Evolutionary conservation across 1,140 invertebrate genomes (phyloP).

Genomic region (Lasioglossum baleicum): DNA sequence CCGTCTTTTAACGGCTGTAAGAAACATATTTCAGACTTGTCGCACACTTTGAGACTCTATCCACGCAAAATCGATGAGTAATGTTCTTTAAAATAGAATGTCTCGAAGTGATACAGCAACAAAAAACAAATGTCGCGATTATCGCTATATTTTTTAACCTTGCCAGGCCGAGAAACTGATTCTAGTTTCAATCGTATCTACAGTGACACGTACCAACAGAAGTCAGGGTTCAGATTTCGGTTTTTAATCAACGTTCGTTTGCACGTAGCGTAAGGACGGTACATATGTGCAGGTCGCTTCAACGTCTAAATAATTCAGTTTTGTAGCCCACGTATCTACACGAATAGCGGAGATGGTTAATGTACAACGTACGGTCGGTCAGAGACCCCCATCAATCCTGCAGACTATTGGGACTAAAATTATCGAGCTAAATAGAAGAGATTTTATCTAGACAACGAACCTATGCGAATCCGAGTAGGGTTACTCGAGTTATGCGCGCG

Average conservation of each 20-base stretch:
- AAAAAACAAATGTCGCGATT: too few species aligned
- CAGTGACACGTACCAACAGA: too few species aligned
- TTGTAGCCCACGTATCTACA: constrained; percentile 19
- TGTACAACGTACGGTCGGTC: constrained; percentile 24
- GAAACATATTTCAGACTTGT: too few species aligned
- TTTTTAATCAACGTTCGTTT: background rate
- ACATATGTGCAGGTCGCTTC: constrained; percentile 9
- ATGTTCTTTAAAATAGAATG: too few species aligned
- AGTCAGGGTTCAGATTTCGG: background rate
- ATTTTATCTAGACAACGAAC: constrained; percentile 13
- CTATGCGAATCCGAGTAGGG: background rate
- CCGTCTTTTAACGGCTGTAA: too few species aligned
- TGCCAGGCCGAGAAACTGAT: too few species aligned
- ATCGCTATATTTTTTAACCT: too few species aligned
- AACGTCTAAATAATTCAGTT: constrained; percentile 38
- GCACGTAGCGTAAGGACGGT: background rate
- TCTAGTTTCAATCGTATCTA: too few species aligned
- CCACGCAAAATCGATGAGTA: too few species aligned
- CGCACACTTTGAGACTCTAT: too few species aligned
- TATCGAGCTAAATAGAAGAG: constrained; percentile 6
- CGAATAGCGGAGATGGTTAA: constrained; percentile 17
- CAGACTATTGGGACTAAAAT: background rate
- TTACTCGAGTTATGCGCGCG: background rate
- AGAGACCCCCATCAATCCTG: constrained; percentile 21
- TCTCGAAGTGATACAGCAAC: too few species aligned